These are phyloP conservation scores for Glyphotaelius pellucidus DNA, from an alignment of 2,888 invertebrate genomes.

Conservation along the genomic window DNA sequence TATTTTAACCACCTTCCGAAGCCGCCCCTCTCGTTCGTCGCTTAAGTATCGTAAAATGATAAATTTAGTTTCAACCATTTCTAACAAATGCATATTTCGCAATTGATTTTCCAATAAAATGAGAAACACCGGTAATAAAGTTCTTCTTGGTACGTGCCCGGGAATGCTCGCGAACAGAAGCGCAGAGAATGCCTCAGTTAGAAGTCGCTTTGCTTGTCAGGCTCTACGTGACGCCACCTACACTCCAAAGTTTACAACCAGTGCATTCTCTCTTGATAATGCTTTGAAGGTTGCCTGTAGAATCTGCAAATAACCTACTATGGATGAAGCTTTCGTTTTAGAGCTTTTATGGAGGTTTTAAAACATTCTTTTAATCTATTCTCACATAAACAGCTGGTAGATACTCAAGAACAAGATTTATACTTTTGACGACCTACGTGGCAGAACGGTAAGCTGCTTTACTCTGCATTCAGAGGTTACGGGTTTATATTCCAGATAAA, in stretches of 20 bases:
- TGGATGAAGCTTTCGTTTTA: too few species aligned
- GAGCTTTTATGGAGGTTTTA: too few species aligned
- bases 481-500: too few species aligned
- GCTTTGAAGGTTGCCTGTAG: too few species aligned
- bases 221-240: background rate
- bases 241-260: background rate
- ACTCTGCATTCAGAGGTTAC: too few species aligned
- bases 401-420: too few species aligned
- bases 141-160: background rate
- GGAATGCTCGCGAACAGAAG: background rate
- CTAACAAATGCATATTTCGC: background rate
- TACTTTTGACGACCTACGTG: too few species aligned
- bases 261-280: background rate
- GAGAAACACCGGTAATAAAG: background rate
- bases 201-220: background rate
- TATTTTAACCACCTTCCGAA: too few species aligned
- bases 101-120: background rate
- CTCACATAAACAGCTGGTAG: too few species aligned
- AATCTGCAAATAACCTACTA: too few species aligned
- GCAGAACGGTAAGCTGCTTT: too few species aligned
- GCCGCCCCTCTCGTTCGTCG: background rate
- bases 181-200: background rate
- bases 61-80: background rate
- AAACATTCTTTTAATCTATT: too few species aligned
- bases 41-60: background rate